phyloP scores from a whole-genome alignment of 2,797 vertebrate genomes.

The Tokudaia muenninki region DNA sequence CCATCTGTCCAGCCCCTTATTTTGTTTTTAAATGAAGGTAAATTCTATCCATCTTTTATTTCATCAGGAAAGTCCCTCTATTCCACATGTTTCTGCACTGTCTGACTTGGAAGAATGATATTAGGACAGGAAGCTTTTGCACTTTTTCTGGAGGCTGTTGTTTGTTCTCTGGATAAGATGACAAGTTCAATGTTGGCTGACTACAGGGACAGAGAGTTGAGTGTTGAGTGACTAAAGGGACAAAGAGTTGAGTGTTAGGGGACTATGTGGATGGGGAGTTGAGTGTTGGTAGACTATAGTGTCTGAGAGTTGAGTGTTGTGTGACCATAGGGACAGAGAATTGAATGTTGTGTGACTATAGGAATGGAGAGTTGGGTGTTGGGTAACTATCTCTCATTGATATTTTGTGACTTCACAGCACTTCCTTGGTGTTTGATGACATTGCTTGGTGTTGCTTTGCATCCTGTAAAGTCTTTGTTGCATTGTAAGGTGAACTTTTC shows the following conservation, averaged over 20 bases:
- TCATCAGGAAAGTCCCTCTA: not conserved
- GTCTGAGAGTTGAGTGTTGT: not conserved
- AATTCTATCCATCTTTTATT: not conserved
- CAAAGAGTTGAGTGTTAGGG: not conserved
- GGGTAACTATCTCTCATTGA: not conserved
- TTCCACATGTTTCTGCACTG: not conserved
- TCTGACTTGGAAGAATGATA: not conserved
- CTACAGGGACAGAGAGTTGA: not conserved
- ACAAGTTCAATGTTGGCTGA: not conserved
- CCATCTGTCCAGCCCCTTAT: not conserved
- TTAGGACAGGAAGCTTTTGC: not conserved
- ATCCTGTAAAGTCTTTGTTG: not conserved
- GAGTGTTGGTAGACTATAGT: not conserved
- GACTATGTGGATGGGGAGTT: not conserved
- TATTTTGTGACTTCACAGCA: not conserved
- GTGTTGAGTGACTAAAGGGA: not conserved
- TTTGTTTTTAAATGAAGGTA: constrained; percentile 40
- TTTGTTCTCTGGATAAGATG: not conserved
- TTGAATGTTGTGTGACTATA: too few relatives aligned
- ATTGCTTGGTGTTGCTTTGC: not conserved
- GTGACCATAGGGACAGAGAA: not conserved
- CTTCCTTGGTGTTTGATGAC: not conserved
- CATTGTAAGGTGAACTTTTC: not conserved
- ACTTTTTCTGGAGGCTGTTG: not conserved
- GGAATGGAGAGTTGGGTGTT: not conserved